Percentiles rank a stretch among this genome's conserved stretches.
These are phyloP conservation scores for Brachionus paranguensis DNA, from an alignment of 1,140 invertebrate species.

Conservation along the genomic window DNA sequence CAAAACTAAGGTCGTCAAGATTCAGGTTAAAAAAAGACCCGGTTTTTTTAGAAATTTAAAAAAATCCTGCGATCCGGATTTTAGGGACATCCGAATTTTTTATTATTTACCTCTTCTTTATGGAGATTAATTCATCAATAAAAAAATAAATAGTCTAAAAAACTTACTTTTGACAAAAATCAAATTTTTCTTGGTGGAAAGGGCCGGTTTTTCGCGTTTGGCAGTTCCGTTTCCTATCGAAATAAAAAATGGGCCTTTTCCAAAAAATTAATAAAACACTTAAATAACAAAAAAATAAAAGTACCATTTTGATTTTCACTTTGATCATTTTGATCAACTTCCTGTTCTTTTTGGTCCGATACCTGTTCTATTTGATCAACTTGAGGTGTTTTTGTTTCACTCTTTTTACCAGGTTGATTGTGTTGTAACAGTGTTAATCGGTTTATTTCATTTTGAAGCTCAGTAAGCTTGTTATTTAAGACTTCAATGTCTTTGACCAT, in stretches of 20 bases:
- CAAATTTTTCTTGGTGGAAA: slow-evolving; percentile 10
- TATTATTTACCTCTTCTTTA: neutral
- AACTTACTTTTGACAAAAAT: slow-evolving; percentile 28
- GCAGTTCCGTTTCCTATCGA: neutral
- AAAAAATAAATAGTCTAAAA: neutral
- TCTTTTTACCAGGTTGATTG: slow-evolving; percentile 11
- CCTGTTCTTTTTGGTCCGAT: neutral
- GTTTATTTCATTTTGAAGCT: slow-evolving; percentile 37
- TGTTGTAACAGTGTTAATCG: slow-evolving; percentile 17
- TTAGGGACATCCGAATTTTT: too few species aligned
- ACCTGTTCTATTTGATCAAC: neutral
- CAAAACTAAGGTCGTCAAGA: too few species aligned
- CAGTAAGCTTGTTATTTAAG: slow-evolving; percentile 16
- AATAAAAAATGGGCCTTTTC: slow-evolving; percentile 26
- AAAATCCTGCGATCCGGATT: too few species aligned
- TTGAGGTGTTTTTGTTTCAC: neutral
- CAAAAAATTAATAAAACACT: neutral
- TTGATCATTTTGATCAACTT: neutral
- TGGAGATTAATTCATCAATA: neutral
- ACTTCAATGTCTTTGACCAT: slow-evolving; percentile 37
- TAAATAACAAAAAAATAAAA: neutral
- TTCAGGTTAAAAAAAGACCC: too few species aligned
- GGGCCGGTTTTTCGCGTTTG: slow-evolving; percentile 30
- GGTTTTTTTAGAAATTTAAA: too few species aligned
- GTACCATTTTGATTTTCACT: neutral